These are phyloP conservation scores for Beris chalybata DNA, from an alignment of 2,888 invertebrate genomes.

Conservation along the genomic window DNA sequence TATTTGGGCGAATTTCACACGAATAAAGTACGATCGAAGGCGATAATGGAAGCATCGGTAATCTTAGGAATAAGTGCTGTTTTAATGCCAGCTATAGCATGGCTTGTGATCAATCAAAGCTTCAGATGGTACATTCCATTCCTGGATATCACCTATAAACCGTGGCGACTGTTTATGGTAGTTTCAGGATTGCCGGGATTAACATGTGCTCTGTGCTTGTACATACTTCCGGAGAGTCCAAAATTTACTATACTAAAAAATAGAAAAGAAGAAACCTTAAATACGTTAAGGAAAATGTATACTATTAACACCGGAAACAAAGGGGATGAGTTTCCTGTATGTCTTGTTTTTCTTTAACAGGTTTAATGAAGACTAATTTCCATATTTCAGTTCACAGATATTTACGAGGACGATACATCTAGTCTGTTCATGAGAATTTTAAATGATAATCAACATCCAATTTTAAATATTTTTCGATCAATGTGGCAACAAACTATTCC, in stretches of 20 bases:
- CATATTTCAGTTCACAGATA: constrained; percentile 21
- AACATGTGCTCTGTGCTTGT: constrained; percentile 46
- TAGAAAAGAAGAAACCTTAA: constrained; percentile 44
- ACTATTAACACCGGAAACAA: constrained; percentile 45
- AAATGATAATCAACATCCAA: constrained; percentile 13
- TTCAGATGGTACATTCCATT: constrained; percentile 47
- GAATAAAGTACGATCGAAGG: constrained; percentile 55
- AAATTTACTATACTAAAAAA: constrained; percentile 49
- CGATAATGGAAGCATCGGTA: constrained; percentile 51
- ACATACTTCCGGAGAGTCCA: constrained; percentile 52
- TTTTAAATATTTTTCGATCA: constrained; percentile 41
- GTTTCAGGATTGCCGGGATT: constrained; percentile 50
- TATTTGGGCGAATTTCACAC: constrained; percentile 61
- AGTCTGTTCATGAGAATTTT: background rate
- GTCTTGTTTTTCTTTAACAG: too few species aligned
- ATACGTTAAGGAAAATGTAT: constrained; percentile 46
- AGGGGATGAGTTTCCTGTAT: constrained; percentile 44
- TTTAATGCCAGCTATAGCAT: constrained; percentile 50
- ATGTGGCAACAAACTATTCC: constrained; percentile 53
- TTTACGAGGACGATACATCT: constrained; percentile 22
- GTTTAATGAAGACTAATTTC: too few species aligned
- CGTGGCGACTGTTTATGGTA: constrained; percentile 52
- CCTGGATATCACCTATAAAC: constrained; percentile 47
- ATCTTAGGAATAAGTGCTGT: constrained; percentile 51
- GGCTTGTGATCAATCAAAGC: constrained; percentile 50